These are phyloP conservation scores for Chiroxiphia lanceolata DNA, from an alignment of 2,797 vertebrate species.

Conservation along the genomic window DNA sequence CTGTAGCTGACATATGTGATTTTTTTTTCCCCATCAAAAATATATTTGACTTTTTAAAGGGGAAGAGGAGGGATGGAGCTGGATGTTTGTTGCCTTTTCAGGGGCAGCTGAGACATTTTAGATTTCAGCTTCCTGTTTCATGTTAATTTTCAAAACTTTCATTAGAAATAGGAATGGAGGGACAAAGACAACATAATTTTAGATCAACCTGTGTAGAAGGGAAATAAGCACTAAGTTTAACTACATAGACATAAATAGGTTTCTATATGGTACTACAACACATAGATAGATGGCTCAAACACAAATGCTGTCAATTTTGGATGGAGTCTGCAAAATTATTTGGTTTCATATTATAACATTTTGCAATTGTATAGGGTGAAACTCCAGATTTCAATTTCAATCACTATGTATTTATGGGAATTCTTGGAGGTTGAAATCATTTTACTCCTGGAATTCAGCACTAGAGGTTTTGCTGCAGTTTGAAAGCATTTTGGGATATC, in stretches of 20 bases:
- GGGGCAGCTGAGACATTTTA: background rate
- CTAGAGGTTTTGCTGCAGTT: background rate
- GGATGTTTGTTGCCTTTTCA: background rate
- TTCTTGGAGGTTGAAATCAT: background rate
- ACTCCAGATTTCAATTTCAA: background rate
- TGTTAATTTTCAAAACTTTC: background rate
- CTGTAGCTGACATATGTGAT: background rate
- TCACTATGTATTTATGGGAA: background rate
- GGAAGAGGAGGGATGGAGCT: background rate
- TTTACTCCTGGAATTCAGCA: background rate
- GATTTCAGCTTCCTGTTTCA: background rate
- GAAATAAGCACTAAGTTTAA: background rate
- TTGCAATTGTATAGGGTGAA: background rate
- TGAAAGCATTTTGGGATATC: background rate
- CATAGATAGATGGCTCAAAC: background rate
- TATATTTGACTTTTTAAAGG: background rate
- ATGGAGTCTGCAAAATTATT: background rate
- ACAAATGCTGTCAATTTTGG: background rate
- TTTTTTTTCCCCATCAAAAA: background rate
- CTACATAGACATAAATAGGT: background rate
- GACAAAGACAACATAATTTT: background rate
- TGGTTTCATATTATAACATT: background rate
- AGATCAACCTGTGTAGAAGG: background rate
- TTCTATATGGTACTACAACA: background rate
- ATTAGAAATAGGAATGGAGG: background rate